These are phyloP conservation scores for Eupithecia abbreviata DNA, from an alignment of 2,888 invertebrate genomes.

Conservation along the genomic window DNA sequence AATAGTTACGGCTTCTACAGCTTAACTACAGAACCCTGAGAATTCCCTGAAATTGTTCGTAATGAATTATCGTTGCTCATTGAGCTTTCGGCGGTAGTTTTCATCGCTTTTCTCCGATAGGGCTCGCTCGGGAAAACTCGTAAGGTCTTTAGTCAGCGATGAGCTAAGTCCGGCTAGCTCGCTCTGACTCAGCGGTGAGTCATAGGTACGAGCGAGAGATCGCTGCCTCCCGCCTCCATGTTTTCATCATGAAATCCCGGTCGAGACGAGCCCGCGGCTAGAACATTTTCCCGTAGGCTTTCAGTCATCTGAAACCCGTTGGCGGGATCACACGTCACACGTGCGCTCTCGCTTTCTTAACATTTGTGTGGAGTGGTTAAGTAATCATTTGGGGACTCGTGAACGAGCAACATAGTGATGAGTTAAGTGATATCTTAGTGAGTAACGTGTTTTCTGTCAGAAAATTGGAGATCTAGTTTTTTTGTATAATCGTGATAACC, in stretches of 20 bases:
- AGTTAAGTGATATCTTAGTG: constrained; percentile 41
- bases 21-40: constrained; percentile 29
- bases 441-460: constrained; percentile 39
- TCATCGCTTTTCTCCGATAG: constrained; percentile 53
- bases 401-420: constrained; percentile 48
- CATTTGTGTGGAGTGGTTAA: constrained; percentile 73
- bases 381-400: constrained; percentile 60
- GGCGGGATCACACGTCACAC: constrained; percentile 53
- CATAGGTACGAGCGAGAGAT: constrained; percentile 62
- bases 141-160: constrained; percentile 36
- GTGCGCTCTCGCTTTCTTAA: constrained; percentile 50
- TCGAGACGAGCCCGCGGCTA: constrained; percentile 61
- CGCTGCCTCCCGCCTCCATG: constrained; percentile 52
- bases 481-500: constrained; percentile 21
- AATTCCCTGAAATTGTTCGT: constrained; percentile 65
- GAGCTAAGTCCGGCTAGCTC: constrained; percentile 50
- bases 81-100: constrained; percentile 72
- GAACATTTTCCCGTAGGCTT: constrained; percentile 78
- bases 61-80: constrained; percentile 74
- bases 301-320: constrained; percentile 70
- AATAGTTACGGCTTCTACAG: not conserved
- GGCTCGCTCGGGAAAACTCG: constrained; percentile 60
- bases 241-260: constrained; percentile 72
- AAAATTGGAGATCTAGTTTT: constrained; percentile 28
- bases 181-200: constrained; percentile 67